Base-by-base conservation (phyloP, 1,140 invertebrate species). In the Atta texana region DNA sequence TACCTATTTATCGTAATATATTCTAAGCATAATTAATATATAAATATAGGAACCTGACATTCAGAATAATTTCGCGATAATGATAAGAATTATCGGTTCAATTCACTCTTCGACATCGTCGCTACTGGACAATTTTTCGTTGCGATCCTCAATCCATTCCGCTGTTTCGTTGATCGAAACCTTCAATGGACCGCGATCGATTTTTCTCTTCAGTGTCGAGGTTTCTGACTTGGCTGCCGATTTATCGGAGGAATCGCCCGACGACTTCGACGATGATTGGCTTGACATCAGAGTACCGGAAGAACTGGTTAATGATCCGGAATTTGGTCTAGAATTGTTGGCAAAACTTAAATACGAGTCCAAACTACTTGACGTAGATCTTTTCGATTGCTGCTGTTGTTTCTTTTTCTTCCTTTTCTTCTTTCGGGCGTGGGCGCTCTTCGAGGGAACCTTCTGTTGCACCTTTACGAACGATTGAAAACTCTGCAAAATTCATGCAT, bases 151-250 rank as follows among this genome's bases (percentile, higher is more conserved):
- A 57, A 96, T 96, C 0, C 95, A 90, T 90, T 96, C 95, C 3
- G 96, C 95, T 1, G 94, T 96, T 77, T 96, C 96, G 85, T 96
- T 96, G 44, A 96, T 96, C 0, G 96, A 96, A 2, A 96, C 96
- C 59, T 94, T 93, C 0, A 95, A 87, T 5, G 93, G 89, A 44
- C 93, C 92, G 1, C 94, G 91, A 71, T 94, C 95, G 90, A 72
- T 91, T 94, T 91, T 95, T n/a, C 93, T 95, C 59, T 94, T 94
- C 12, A 81, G 77, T 12, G 72, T 86, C 8, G 69, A 89, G 14
- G 49, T n/a, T 31, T 91, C 89, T 14, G 88, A 88, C 63, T 93
- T 92, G 5, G 6, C 12, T 34, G 61, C 72, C 0, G 92, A 91
- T 84, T 93, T 95, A 81, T 89, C 89, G 5, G 92, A 87, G 1